Evolutionary conservation across 2,113 vertebrate species (phyloP).

Genomic region (Caracal caracal): DNA sequence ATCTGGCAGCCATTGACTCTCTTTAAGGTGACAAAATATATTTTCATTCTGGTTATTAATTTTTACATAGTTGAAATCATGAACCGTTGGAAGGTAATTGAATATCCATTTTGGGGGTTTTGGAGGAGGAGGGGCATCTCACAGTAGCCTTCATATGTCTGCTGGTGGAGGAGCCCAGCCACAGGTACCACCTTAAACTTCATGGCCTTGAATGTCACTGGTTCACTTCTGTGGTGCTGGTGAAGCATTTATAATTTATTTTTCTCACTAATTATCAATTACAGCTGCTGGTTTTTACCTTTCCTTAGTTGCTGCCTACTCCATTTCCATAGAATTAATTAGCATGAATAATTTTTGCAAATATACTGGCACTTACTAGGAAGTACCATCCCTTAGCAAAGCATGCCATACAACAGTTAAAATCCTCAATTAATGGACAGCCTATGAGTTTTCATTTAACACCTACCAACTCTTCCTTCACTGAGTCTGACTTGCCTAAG

Average conservation of each 20-base stretch:
- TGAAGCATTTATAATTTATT: not conserved
- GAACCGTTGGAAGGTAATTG: not conserved
- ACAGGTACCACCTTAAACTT: not conserved
- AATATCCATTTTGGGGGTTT: not conserved
- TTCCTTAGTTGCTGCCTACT: not conserved
- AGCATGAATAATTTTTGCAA: constrained; percentile 18
- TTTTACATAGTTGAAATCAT: not conserved
- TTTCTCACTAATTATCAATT: constrained; percentile 28
- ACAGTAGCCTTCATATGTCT: not conserved
- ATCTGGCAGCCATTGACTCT: not conserved
- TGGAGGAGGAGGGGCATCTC: not conserved
- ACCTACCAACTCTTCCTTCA: not conserved
- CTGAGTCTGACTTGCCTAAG: not conserved
- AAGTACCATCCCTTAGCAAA: not conserved
- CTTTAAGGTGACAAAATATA: not conserved
- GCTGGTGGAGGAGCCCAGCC: not conserved
- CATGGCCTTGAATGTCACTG: not conserved
- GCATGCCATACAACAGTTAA: not conserved
- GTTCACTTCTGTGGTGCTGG: not conserved
- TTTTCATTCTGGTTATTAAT: not conserved
- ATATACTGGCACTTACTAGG: not conserved
- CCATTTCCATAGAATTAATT: constrained; percentile 44
- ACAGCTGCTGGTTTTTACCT: not conserved
- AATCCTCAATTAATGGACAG: not conserved
- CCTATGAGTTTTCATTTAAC: not conserved